Evolutionary conservation across 2,113 vertebrate genomes (phyloP).

Genomic region (Tetrax tetrax): DNA sequence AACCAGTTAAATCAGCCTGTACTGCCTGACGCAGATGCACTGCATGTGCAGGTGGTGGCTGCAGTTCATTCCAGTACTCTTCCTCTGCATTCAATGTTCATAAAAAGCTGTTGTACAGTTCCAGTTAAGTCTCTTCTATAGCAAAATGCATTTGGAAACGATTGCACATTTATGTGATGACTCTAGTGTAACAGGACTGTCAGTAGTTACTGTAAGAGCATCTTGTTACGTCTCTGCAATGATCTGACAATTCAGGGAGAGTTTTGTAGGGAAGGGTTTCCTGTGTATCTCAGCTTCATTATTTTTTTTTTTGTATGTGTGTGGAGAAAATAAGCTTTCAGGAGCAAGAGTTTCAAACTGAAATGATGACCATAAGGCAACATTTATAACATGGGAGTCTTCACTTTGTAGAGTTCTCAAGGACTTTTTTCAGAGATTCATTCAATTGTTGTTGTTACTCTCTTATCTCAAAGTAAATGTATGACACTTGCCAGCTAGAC

Average conservation of each 20-base stretch:
- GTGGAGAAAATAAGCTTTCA: neutral
- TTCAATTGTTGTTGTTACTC: neutral
- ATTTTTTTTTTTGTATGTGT: neutral
- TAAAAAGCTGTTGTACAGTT: neutral
- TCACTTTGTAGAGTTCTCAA: neutral
- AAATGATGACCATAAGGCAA: neutral
- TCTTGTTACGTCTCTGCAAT: neutral
- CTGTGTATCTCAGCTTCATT: neutral
- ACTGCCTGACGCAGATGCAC: neutral
- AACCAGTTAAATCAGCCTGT: neutral
- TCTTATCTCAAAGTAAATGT: neutral
- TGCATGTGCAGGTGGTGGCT: neutral
- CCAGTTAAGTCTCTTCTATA: neutral
- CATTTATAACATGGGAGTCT: neutral
- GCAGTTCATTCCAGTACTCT: neutral
- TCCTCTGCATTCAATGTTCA: neutral
- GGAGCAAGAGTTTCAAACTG: neutral
- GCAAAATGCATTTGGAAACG: neutral
- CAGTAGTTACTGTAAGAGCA: neutral
- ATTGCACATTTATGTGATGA: neutral
- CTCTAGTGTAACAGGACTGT: neutral
- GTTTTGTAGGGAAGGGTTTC: neutral
- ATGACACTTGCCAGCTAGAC: neutral
- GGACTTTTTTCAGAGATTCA: neutral
- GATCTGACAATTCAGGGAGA: neutral